These are phyloP conservation scores for Isaurus tuberculatus DNA, from an alignment of 92 coral and sea anemone species.

Conservation along the genomic window DNA sequence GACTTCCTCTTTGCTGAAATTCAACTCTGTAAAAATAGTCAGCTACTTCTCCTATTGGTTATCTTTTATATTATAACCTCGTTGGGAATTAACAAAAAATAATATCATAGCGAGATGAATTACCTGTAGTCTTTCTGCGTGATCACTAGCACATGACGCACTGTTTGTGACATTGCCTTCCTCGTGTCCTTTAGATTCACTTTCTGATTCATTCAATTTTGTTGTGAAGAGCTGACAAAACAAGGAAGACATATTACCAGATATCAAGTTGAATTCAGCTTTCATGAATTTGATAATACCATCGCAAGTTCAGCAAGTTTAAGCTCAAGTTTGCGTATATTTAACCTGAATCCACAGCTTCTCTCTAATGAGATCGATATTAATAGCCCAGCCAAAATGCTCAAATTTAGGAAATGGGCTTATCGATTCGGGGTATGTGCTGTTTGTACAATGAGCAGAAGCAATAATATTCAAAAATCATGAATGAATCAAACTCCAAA, in stretches of 20 bases:
- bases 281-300: slow-evolving; percentile 25
- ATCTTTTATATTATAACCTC: too few species aligned
- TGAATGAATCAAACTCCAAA: not conserved
- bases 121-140: slow-evolving; percentile 22
- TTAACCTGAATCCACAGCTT: slow-evolving; percentile 15
- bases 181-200: slow-evolving; percentile 9
- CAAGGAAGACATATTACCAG: slow-evolving; percentile 22
- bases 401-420: slow-evolving; percentile 18
- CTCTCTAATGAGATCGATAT: slow-evolving; percentile 10
- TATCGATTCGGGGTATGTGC: slow-evolving; percentile 11
- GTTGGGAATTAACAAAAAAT: too few species aligned
- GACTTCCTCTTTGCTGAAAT: too few species aligned
- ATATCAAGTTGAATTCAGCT: slow-evolving; percentile 31
- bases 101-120: not conserved
- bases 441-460: slow-evolving; percentile 6
- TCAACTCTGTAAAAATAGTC: too few species aligned
- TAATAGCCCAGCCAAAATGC: slow-evolving; percentile 19
- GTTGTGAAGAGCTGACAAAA: slow-evolving; percentile 24
- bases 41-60: too few species aligned
- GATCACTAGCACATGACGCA: slow-evolving; percentile 16
- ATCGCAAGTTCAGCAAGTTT: slow-evolving; percentile 14
- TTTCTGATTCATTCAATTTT: not conserved
- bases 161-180: slow-evolving; percentile 25
- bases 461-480: slow-evolving; percentile 10
- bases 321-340: slow-evolving; percentile 25